Evolutionary conservation across 2,113 vertebrate genomes (phyloP).

Genomic region (Oostethus manadensis): DNA sequence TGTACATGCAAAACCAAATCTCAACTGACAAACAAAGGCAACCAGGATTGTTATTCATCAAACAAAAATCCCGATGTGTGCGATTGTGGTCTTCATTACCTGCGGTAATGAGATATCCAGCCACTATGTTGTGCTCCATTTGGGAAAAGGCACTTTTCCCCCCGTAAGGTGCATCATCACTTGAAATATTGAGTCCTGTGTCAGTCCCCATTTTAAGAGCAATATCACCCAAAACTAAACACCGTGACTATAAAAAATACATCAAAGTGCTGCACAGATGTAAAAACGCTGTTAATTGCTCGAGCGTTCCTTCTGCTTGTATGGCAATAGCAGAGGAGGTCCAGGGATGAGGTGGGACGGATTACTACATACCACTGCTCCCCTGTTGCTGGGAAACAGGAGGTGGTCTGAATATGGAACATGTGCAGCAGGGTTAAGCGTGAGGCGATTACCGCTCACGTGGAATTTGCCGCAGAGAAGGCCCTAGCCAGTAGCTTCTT

Average conservation of each 20-base stretch:
- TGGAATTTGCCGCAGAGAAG: constrained; percentile 23
- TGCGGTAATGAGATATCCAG: constrained; percentile 90
- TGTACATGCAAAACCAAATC: too few species aligned
- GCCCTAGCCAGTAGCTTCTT: constrained; percentile 7
- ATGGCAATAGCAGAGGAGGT: background rate
- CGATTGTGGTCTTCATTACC: constrained; percentile 70
- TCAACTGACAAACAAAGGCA: background rate
- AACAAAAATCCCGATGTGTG: too few species aligned
- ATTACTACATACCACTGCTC: constrained; percentile 54
- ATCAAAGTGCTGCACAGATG: background rate
- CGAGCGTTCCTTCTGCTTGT: constrained; percentile 14
- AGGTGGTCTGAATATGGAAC: constrained; percentile 8
- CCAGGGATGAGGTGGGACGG: constrained; percentile 10
- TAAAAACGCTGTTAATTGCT: constrained; percentile 9
- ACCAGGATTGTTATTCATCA: too few species aligned
- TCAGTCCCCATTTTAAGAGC: constrained; percentile 33
- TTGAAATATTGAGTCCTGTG: constrained; percentile 40
- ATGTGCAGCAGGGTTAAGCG: constrained; percentile 2
- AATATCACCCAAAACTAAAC: background rate
- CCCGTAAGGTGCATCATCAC: constrained; percentile 33
- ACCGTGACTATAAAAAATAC: background rate
- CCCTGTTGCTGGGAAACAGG: constrained; percentile 13
- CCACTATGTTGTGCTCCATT: constrained; percentile 88
- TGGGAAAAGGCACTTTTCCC: constrained; percentile 60
- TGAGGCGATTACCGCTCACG: constrained; percentile 47